Conservation (phyloP, 1,140 invertebrate species). For the Papilio polytes region DNA sequence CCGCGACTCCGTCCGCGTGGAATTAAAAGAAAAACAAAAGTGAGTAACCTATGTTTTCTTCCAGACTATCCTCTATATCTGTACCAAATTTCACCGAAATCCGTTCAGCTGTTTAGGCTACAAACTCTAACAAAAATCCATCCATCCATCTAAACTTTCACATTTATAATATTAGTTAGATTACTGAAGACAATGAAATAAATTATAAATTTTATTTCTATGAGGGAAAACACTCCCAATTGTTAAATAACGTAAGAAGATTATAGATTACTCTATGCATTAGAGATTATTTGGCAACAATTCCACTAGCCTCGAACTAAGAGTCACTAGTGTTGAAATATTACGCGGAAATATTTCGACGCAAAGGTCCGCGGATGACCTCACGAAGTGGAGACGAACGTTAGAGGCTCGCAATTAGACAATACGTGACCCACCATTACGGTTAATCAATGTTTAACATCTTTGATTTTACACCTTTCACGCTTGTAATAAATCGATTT, state of each 20-base stretch:
- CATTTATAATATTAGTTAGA: too few relatives aligned
- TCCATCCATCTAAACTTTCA: too few relatives aligned
- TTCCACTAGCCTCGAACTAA: not conserved
- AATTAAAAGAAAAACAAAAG: too few relatives aligned
- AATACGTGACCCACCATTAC: slow-evolving; percentile 49
- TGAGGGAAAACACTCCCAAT: not conserved
- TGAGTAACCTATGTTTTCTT: too few relatives aligned
- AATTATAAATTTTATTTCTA: not conserved
- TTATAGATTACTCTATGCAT: not conserved
- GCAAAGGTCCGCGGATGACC: slow-evolving; percentile 43
- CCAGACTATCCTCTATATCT: too few relatives aligned
- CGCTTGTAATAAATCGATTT: slow-evolving; percentile 9
- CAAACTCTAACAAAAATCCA: too few relatives aligned
- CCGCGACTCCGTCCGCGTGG: too few relatives aligned
- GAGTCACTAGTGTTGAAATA: slow-evolving; percentile 34
- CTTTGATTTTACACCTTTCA: slow-evolving; percentile 34
- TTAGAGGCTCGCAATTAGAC: slow-evolving; percentile 46
- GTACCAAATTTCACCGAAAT: too few relatives aligned
- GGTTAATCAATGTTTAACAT: slow-evolving; percentile 13
- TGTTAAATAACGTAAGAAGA: not conserved
- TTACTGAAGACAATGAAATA: too few relatives aligned
- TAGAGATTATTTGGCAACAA: slow-evolving; percentile 26
- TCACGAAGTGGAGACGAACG: slow-evolving; percentile 48
- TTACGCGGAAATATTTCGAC: slow-evolving; percentile 45
- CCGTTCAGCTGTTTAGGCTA: too few relatives aligned